A percentile compares a stretch with the other conserved stretches of the same genome.
Evolutionary conservation across 2,797 vertebrate species (phyloP).

Genomic region (Gorsachius magnificus): DNA sequence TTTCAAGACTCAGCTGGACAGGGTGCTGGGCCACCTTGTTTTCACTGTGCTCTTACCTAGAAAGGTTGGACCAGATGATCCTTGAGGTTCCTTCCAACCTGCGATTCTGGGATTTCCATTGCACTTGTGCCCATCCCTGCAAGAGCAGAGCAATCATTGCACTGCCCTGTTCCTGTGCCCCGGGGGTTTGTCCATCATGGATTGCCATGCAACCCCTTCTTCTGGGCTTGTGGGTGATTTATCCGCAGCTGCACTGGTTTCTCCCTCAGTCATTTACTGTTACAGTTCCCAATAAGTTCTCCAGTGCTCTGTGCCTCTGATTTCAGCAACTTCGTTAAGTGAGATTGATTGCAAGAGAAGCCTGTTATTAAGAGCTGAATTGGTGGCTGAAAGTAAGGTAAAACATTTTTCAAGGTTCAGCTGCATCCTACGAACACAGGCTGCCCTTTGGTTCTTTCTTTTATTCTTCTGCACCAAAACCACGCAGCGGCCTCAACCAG

Average conservation of each 20-base stretch:
- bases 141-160: not conserved
- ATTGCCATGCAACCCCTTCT: not conserved
- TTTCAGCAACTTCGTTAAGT: not conserved
- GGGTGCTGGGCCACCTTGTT: too few relatives aligned
- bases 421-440: fast-evolving
- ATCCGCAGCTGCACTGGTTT: not conserved
- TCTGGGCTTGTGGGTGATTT: not conserved
- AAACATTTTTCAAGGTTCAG: not conserved
- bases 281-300: not conserved
- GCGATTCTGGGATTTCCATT: too few relatives aligned
- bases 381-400: not conserved
- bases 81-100: too few relatives aligned
- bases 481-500: fast-evolving
- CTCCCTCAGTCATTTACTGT: not conserved
- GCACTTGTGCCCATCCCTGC: not conserved
- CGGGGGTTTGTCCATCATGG: not conserved
- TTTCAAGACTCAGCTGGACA: too few relatives aligned
- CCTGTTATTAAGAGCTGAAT: not conserved
- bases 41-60: too few relatives aligned
- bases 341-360: not conserved
- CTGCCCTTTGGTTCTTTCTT: not conserved
- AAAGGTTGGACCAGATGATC: too few relatives aligned
- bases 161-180: not conserved
- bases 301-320: not conserved
- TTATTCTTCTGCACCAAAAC: not conserved